These are phyloP conservation scores for Crocuta crocuta DNA, from an alignment of 2,113 vertebrate genomes.

Conservation along the genomic window DNA sequence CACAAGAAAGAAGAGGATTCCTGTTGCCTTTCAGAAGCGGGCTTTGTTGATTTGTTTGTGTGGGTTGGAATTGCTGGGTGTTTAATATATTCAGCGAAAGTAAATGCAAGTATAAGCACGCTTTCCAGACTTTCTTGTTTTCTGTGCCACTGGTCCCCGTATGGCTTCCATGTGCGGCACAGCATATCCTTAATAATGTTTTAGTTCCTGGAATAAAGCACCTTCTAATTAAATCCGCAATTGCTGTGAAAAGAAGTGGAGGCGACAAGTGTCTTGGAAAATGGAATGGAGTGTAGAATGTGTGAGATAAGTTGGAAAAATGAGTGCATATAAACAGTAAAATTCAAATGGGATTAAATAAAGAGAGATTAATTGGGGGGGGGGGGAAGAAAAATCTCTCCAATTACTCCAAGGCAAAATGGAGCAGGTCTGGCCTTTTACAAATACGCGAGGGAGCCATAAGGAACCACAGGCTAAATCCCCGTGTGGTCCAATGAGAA, in stretches of 20 bases:
- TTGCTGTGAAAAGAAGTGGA: conserved; percentile 24
- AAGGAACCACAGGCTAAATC: not conserved
- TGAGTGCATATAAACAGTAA: not conserved
- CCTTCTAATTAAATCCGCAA: conserved; percentile 20
- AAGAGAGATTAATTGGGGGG: not conserved
- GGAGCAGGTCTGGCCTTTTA: not conserved
- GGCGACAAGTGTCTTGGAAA: conserved; percentile 45
- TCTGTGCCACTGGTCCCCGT: not conserved
- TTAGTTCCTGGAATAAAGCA: conserved; percentile 30
- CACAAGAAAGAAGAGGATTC: not conserved
- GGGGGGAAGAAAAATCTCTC: not conserved
- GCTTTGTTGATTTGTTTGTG: not conserved
- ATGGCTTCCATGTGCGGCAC: not conserved
- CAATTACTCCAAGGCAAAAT: not conserved
- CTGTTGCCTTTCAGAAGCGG: not conserved
- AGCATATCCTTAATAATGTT: not conserved
- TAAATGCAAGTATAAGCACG: not conserved
- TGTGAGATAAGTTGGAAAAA: conserved; percentile 35
- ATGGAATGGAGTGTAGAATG: not conserved
- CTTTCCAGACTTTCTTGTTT: not conserved
- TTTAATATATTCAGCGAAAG: conserved; percentile 30
- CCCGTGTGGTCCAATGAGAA: not conserved
- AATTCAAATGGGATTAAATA: conserved; percentile 43
- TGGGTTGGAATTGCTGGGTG: not conserved
- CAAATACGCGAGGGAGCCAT: not conserved